Conservation (phyloP, 2,888 invertebrate species). For the Napeogenes sylphis region DNA sequence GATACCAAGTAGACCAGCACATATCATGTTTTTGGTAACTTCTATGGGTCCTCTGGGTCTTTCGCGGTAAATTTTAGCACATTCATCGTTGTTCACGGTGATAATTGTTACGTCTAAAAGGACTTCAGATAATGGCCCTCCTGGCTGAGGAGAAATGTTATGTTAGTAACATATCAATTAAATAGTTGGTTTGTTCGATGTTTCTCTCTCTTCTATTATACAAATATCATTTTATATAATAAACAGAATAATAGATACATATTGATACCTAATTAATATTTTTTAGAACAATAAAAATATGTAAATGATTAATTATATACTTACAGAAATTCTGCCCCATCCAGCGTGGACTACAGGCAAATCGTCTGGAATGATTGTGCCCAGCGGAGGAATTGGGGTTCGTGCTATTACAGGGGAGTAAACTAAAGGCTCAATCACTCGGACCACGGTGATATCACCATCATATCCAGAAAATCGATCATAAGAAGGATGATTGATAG, state of each 20-base stretch:
- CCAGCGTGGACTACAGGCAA: slow-evolving; percentile 45
- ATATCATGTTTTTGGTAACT: slow-evolving; percentile 55
- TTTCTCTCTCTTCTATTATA: too few relatives aligned
- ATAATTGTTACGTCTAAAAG: slow-evolving; percentile 43
- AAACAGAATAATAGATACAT: too few relatives aligned
- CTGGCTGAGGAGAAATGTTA: slow-evolving; percentile 20
- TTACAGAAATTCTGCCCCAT: slow-evolving; percentile 49
- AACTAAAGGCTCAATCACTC: slow-evolving; percentile 30
- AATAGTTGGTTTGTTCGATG: too few relatives aligned
- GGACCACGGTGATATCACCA: slow-evolving; percentile 47
- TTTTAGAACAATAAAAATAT: too few relatives aligned
- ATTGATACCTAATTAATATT: too few relatives aligned
- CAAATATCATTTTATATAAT: too few relatives aligned
- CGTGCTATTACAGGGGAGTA: slow-evolving; percentile 38
- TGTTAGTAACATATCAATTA: too few relatives aligned
- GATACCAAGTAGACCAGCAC: slow-evolving; percentile 51
- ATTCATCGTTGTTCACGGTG: slow-evolving; percentile 49
- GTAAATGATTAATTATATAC: slow-evolving; percentile 16
- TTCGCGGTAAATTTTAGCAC: slow-evolving; percentile 47
- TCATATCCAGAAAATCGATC: slow-evolving; percentile 33
- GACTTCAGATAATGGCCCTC: slow-evolving; percentile 36
- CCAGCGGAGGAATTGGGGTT: slow-evolving; percentile 35
- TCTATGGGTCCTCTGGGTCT: slow-evolving; percentile 34
- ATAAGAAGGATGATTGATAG: slow-evolving; percentile 47
- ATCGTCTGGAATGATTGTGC: slow-evolving; percentile 34